Percentiles rank a stretch among this genome's conserved stretches.
phyloP scores from a whole-genome alignment of 2,888 invertebrate species.

The Oxystoma pomonae region DNA sequence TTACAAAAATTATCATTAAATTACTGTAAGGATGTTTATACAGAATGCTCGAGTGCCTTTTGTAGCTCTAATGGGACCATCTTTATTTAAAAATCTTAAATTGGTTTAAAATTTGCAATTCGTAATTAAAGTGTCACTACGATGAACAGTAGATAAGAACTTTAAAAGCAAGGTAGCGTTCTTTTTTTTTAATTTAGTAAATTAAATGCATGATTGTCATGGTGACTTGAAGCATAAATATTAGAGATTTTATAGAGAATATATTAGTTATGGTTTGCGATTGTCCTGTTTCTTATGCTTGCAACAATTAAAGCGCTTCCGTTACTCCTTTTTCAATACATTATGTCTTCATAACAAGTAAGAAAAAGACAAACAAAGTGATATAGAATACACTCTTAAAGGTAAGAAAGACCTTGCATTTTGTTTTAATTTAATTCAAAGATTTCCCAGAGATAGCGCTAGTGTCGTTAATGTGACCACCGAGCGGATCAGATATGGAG shows the following conservation, averaged over 20 bases:
- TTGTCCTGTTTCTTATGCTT: conserved; percentile 41
- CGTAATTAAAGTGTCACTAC: conserved; percentile 15
- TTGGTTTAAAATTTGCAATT: conserved; percentile 8
- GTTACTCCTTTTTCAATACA: conserved; percentile 40
- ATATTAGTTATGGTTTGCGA: conserved; percentile 43
- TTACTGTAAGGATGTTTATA: background rate
- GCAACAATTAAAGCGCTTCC: conserved; percentile 43
- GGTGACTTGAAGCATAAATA: conserved; percentile 41
- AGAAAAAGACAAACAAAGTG: conserved; percentile 7
- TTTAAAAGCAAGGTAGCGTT: conserved; percentile 9
- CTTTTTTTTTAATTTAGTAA: conserved; percentile 28
- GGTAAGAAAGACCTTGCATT: conserved; percentile 41
- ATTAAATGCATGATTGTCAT: conserved; percentile 36
- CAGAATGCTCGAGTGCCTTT: background rate
- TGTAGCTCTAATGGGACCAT: background rate
- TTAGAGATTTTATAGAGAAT: conserved; percentile 43
- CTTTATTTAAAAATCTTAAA: background rate
- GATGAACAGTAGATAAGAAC: conserved; percentile 5
- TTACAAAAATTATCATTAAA: too few relatives aligned
- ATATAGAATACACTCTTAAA: conserved; percentile 24
- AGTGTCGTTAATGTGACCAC: conserved; percentile 44
- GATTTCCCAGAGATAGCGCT: conserved; percentile 42
- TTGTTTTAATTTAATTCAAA: conserved; percentile 42
- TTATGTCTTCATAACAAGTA: conserved; percentile 7
- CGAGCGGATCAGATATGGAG: conserved; percentile 44